Percentiles rank a stretch among this genome's conserved stretches.
Conservation (phyloP, 2,797 vertebrate species). For the Austrolebias charrua region DNA sequence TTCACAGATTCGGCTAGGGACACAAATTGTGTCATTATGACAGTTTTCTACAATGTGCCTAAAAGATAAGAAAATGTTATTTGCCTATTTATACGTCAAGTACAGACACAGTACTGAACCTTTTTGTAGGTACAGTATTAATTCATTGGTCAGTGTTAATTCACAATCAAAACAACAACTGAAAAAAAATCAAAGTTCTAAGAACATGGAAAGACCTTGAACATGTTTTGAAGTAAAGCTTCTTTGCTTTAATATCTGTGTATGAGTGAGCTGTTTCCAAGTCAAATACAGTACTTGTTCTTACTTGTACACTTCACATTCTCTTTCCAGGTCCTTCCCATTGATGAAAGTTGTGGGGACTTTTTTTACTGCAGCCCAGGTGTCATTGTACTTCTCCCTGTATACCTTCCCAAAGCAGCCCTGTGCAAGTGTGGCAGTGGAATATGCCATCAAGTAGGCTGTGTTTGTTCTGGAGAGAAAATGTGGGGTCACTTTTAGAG, state of each 20-base stretch:
- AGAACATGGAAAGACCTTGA: no score
- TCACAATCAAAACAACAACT: no score
- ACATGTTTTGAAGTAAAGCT: neutral
- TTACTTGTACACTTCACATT: slow-evolving; percentile 77
- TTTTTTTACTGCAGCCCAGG: slow-evolving; percentile 78
- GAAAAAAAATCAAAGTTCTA: no score
- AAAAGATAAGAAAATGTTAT: no score
- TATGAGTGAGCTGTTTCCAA: neutral
- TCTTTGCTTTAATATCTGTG: no score
- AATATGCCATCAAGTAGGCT: slow-evolving; percentile 66
- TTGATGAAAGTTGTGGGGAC: slow-evolving; percentile 64
- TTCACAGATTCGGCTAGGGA: no score
- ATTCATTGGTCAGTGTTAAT: no score
- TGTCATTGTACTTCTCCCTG: slow-evolving; percentile 69
- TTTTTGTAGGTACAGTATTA: no score
- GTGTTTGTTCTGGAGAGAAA: neutral
- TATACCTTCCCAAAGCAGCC: slow-evolving; percentile 82
- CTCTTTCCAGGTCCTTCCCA: slow-evolving; percentile 70
- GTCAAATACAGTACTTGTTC: slow-evolving; percentile 23
- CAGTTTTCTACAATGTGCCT: no score
- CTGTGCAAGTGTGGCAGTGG: slow-evolving; percentile 69
- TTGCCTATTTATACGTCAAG: no score
- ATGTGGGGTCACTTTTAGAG: neutral
- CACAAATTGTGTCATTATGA: no score
- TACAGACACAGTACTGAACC: no score